Evolutionary conservation across 2,888 invertebrate species (phyloP), one percentile per base, ranked within the genome.

Genomic region (Zeuzera pyrina): DNA sequence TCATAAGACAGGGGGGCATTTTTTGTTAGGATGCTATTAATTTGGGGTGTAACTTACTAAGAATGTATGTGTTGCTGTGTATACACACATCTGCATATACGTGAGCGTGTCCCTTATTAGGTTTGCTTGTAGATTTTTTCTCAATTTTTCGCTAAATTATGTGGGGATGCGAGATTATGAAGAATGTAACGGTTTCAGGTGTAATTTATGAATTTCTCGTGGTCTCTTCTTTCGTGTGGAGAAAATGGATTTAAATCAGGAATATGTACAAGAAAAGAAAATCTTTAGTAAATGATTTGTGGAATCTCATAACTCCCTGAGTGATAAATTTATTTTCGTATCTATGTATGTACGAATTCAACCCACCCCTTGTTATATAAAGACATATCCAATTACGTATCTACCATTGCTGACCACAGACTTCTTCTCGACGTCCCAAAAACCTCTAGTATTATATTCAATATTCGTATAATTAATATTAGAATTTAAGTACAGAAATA

Each of bases 1-100:
- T 68, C 66, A 67, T 68, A 78, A 77, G 78, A 78, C 61, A 70
- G 79, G 79, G 73, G 67, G 76, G 57, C 54, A 61, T 78, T 83
- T 81, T 83, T 83, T 81, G 79, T 81, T 77, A 62, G 81, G 76
- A 78, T 77, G 81, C 81, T 81, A 83, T 83, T 83, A 81, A 81
- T 83, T 83, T 83, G 66, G 81, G 81, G 81, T 77, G 77, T 78
- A 76, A 73, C 70, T 73, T 55, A 65, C 69, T 73, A 72, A 66
- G 69, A 68, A 69, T 71, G 55, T 47, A 49, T 49, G 45, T 43
- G 68, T 56, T n/a, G n/a, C n/a, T 54, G 56, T 39, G 41, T 37
- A 49, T 68, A 68, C 57, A 66, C 56, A 62, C 62, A 43, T 57
- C 61, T 63, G 66, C 21, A 10, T 14, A 21, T 10, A n/a, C 4